Conservation (phyloP, 1,140 invertebrate genomes). For the Trichonephila inaurata region DNA sequence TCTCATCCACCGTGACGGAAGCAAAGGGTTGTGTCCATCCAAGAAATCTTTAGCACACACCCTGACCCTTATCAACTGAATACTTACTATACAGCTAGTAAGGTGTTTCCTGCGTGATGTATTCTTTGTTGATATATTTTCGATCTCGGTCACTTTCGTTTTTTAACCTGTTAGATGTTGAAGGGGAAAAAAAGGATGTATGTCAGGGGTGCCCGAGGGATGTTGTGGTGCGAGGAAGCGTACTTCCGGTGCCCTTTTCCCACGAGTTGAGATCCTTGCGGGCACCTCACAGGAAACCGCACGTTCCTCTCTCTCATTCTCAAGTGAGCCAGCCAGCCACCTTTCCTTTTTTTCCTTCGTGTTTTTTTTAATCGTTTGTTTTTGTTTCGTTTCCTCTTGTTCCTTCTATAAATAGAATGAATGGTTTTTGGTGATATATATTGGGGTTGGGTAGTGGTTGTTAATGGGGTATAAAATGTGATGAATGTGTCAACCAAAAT, state of each 20-base stretch:
- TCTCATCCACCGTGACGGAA: conserved; percentile 17
- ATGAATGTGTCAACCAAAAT: no score
- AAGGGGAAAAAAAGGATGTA: neutral
- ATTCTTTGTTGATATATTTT: conserved; percentile 7
- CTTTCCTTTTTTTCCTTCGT: neutral
- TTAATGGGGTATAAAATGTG: neutral
- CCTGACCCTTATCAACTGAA: neutral
- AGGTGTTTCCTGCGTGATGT: neutral
- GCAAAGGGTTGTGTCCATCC: neutral
- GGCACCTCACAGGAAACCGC: conserved; percentile 68
- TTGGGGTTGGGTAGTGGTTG: neutral
- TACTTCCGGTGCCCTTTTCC: conserved; percentile 67
- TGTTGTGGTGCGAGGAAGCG: conserved; percentile 31
- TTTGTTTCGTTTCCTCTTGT: neutral
- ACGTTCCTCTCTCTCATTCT: neutral
- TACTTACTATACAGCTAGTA: neutral
- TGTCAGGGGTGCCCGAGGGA: conserved; percentile 54
- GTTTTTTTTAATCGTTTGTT: neutral
- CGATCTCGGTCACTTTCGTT: conserved; percentile 51
- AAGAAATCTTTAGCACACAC: neutral
- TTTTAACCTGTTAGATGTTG: conserved; percentile 28
- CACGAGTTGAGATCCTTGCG: conserved; percentile 48
- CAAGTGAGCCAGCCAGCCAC: neutral
- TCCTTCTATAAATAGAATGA: neutral
- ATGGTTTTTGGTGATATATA: neutral